Conservation (phyloP, 2,113 vertebrate genomes). For the Pogona vitticeps region DNA sequence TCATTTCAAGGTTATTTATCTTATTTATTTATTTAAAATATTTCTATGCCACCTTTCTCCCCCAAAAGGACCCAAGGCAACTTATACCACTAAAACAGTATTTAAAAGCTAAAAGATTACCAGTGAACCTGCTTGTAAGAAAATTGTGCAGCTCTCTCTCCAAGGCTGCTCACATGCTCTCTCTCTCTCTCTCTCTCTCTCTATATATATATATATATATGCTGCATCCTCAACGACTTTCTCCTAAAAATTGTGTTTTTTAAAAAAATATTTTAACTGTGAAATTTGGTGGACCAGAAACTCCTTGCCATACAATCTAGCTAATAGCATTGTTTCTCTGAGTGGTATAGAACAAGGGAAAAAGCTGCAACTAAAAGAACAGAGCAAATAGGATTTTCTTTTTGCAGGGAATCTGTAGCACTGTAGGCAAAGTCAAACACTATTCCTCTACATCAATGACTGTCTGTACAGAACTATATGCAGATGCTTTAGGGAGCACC, state of each 20-base stretch:
- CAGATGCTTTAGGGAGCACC: neutral
- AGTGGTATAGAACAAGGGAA: neutral
- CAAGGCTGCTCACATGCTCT: neutral
- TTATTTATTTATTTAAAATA: too few relatives aligned
- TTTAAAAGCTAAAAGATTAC: too few relatives aligned
- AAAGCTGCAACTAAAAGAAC: neutral
- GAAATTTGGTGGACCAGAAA: neutral
- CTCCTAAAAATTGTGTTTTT: too few relatives aligned
- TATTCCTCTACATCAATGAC: neutral
- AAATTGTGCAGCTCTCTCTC: neutral
- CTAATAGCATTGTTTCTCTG: neutral
- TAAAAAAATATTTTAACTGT: neutral
- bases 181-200: too few relatives aligned
- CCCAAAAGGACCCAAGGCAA: too few relatives aligned
- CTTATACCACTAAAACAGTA: too few relatives aligned
- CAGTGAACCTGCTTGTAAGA: too few relatives aligned
- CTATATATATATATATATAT: too few relatives aligned
- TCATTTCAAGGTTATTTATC: too few relatives aligned
- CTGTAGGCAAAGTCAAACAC: neutral
- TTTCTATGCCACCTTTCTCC: too few relatives aligned
- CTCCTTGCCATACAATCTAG: neutral
- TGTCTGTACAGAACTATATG: neutral
- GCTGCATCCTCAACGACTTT: too few relatives aligned
- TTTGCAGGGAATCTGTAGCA: neutral
- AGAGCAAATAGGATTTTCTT: neutral